Evolutionary conservation across 2,113 vertebrate genomes (phyloP).

Genomic region (Dasypus novemcinctus): DNA sequence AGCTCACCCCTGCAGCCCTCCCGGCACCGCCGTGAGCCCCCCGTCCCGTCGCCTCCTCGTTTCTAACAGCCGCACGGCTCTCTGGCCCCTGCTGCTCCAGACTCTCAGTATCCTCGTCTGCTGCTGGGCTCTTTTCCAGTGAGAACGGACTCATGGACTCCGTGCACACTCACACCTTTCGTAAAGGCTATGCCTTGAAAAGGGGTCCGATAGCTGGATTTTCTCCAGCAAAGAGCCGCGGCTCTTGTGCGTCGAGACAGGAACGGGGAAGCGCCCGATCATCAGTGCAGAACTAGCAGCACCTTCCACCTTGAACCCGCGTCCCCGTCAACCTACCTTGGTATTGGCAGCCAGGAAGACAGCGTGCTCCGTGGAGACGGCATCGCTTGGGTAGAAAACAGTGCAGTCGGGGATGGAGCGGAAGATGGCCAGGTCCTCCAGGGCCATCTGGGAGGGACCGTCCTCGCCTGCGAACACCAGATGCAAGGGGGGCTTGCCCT

Average conservation of each 20-base stretch:
- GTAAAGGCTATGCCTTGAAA: background rate
- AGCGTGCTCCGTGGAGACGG: constrained; percentile 87
- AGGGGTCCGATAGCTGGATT: background rate
- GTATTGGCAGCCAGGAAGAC: constrained; percentile 88
- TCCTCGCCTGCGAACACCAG: constrained; percentile 85
- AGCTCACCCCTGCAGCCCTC: background rate
- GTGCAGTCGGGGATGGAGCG: constrained; percentile 90
- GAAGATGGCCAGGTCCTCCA: constrained; percentile 94
- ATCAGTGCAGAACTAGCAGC: background rate
- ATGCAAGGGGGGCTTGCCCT: background rate
- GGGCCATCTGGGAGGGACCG: constrained; percentile 91
- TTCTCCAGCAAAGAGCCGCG: background rate
- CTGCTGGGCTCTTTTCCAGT: background rate
- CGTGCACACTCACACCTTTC: background rate
- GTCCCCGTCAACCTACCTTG: constrained; percentile 80
- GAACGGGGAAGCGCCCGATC: background rate
- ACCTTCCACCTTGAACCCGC: background rate
- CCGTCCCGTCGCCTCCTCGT: background rate
- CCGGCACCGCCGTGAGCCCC: background rate
- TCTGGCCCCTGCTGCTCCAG: background rate
- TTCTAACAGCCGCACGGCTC: background rate
- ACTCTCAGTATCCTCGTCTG: background rate
- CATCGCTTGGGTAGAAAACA: constrained; percentile 92
- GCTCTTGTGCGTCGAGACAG: background rate
- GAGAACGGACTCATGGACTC: background rate